Conservation (phyloP, 2,113 vertebrate species). For the Tringa solitaria region DNA sequence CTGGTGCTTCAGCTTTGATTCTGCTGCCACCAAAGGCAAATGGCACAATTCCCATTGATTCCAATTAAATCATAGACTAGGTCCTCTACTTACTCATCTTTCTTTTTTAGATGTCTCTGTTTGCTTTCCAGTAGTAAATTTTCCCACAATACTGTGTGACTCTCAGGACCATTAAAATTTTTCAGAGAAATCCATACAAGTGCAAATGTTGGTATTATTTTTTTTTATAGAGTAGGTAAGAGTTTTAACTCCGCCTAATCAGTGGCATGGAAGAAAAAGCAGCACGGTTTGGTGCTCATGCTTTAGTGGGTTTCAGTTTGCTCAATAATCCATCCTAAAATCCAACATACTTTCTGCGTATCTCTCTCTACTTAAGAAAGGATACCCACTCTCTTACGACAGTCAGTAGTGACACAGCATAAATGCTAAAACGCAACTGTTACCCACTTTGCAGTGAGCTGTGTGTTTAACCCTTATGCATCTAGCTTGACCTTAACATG, state of each 20-base stretch:
- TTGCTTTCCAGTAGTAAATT: neutral
- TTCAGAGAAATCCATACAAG: neutral
- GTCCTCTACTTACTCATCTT: slow-evolving; percentile 14
- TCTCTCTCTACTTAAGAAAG: neutral
- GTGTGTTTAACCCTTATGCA: neutral
- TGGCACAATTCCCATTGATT: slow-evolving; percentile 49
- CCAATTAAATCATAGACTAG: slow-evolving; percentile 13
- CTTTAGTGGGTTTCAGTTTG: neutral
- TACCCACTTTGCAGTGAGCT: neutral
- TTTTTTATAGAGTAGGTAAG: neutral
- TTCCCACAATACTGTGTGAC: neutral
- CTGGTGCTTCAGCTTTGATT: slow-evolving; percentile 35
- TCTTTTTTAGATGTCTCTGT: neutral
- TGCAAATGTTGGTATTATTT: neutral
- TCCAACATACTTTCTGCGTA: neutral
- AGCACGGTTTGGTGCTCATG: neutral
- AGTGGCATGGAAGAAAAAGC: neutral
- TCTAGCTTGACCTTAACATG: neutral
- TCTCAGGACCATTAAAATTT: neutral
- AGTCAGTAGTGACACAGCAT: neutral
- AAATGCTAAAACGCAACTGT: neutral
- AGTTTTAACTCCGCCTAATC: neutral
- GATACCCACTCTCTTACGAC: neutral
- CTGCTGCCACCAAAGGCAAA: slow-evolving; percentile 40
- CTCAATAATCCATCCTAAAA: neutral